Conservation (phyloP, 1,140 invertebrate genomes). For the Brachionus rubens region DNA sequence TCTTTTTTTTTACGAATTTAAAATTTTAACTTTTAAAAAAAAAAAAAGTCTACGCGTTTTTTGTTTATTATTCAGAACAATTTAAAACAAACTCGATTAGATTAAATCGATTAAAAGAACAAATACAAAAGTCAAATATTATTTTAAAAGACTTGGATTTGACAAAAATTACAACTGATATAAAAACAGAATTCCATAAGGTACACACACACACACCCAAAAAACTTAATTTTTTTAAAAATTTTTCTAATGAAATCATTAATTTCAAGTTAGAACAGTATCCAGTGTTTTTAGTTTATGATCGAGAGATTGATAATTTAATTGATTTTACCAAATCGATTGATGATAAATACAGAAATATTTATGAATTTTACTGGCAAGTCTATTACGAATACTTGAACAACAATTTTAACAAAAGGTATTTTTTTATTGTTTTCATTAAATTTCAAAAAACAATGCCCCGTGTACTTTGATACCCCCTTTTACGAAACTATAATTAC, state of each 20-base stretch:
- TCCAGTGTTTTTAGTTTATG: slow-evolving; percentile 1
- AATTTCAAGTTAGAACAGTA: neutral
- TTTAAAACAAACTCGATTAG: neutral
- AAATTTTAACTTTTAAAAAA: neutral
- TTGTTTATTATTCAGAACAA: neutral
- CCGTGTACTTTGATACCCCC: no score
- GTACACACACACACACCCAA: neutral
- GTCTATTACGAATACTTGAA: neutral
- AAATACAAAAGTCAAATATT: neutral
- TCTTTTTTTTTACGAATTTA: no score
- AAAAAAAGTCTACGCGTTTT: neutral
- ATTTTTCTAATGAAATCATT: neutral
- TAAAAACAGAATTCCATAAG: neutral
- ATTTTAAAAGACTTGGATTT: neutral
- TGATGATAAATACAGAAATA: neutral
- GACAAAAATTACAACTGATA: neutral
- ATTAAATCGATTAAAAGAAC: neutral
- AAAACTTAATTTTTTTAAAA: neutral
- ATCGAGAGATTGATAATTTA: slow-evolving; percentile 5
- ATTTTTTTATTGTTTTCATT: neutral
- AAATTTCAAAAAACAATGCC: no score
- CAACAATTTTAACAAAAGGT: neutral
- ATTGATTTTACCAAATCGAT: neutral
- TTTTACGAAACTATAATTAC: no score
- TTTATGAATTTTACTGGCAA: neutral